Conservation (phyloP, 2,888 invertebrate species). For the Tenodera sinensis region DNA sequence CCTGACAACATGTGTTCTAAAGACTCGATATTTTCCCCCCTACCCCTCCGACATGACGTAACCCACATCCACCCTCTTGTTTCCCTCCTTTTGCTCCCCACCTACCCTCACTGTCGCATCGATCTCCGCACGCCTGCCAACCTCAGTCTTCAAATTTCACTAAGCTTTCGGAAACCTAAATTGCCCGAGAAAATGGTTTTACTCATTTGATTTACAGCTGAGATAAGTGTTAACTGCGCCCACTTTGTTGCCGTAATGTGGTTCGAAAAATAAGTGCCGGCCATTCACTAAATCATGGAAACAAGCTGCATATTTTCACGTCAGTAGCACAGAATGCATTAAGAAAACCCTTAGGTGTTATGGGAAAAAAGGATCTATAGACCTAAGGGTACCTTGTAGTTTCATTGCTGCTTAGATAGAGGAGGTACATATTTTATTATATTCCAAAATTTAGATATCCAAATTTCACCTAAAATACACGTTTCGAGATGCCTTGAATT, state of each 20-base stretch:
- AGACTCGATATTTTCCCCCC: not conserved
- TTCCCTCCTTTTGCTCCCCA: not conserved
- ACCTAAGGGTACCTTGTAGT: no score
- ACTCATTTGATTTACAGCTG: not conserved
- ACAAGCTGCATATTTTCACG: not conserved
- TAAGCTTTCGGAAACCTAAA: not conserved
- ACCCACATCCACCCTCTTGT: not conserved
- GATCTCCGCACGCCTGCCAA: constrained; percentile 2
- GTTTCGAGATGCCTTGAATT: no score
- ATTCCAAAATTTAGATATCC: no score
- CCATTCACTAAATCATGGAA: not conserved
- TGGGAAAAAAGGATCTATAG: no score
- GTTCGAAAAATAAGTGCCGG: not conserved
- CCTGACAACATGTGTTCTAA: not conserved
- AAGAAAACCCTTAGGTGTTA: no score
- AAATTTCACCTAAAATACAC: no score
- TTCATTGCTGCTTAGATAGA: no score
- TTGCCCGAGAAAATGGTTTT: not conserved
- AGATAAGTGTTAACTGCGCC: not conserved
- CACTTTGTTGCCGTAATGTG: not conserved
- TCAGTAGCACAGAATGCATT: not conserved
- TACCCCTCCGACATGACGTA: not conserved
- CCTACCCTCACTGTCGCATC: not conserved
- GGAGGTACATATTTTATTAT: no score
- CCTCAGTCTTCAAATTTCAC: not conserved